These are phyloP conservation scores for Megaptera novaeangliae DNA, from an alignment of 2,113 vertebrate species.

Conservation along the genomic window DNA sequence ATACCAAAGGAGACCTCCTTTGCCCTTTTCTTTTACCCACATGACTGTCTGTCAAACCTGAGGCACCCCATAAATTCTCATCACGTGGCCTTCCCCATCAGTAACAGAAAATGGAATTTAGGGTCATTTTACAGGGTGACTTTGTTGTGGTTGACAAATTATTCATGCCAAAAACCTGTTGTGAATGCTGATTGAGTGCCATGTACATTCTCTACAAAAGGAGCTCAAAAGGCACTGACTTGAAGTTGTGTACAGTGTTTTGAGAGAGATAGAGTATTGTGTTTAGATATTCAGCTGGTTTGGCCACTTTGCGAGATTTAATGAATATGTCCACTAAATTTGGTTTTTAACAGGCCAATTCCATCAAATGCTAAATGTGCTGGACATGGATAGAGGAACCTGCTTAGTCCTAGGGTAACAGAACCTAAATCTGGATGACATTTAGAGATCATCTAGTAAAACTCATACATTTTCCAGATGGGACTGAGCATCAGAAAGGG, in stretches of 20 bases:
- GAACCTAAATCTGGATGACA: not conserved
- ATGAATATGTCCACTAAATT: not conserved
- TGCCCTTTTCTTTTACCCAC: conserved; percentile 40
- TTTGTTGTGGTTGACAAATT: conserved; percentile 73
- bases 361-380: not conserved
- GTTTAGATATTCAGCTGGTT: not conserved
- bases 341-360: not conserved
- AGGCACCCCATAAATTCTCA: conserved; percentile 72
- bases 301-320: not conserved
- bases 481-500: not conserved
- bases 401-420: not conserved
- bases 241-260: not conserved
- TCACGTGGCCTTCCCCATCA: conserved; percentile 56
- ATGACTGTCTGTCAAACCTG: conserved; percentile 61
- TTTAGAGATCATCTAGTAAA: not conserved
- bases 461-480: not conserved
- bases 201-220: not conserved
- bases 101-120: conserved; percentile 66
- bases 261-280: not conserved
- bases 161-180: conserved; percentile 66
- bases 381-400: not conserved
- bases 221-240: not conserved
- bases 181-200: not conserved
- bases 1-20: conserved; percentile 52
- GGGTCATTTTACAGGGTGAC: conserved; percentile 62